Conservation (phyloP, 1,140 invertebrate genomes). For the Pemphigus obesinymphae region DNA sequence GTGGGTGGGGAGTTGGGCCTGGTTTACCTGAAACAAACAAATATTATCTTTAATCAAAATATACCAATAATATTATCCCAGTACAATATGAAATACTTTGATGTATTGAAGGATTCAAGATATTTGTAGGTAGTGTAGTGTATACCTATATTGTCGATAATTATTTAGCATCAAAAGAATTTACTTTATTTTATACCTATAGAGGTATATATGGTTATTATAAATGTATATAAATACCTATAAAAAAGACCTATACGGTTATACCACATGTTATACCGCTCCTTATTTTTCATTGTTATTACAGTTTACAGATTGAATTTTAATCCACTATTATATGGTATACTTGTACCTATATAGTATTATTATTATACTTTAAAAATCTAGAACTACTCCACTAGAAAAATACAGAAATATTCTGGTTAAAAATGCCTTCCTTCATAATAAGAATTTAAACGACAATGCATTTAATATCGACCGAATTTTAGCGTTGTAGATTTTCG, state of each 20-base stretch:
- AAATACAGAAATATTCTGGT: not conserved
- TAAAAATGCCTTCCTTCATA: too few species aligned
- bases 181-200: not conserved
- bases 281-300: not conserved
- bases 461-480: not conserved
- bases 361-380: not conserved
- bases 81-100: not conserved
- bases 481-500: not conserved
- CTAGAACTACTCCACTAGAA: not conserved
- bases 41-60: slow-evolving; percentile 1
- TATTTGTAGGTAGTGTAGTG: too few species aligned
- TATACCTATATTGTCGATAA: not conserved
- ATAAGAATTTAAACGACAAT: not conserved
- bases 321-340: too few species aligned
- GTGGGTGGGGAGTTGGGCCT: slow-evolving; percentile 35
- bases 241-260: not conserved
- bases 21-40: slow-evolving; percentile 38
- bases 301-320: not conserved
- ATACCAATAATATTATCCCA: not conserved
- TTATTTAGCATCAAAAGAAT: not conserved
- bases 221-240: not conserved
- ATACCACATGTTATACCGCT: not conserved
- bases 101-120: not conserved
- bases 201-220: not conserved
- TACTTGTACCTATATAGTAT: too few species aligned